phyloP scores from a whole-genome alignment of 2,888 invertebrate genomes.

The Pyrocoelia pectoralis region DNA sequence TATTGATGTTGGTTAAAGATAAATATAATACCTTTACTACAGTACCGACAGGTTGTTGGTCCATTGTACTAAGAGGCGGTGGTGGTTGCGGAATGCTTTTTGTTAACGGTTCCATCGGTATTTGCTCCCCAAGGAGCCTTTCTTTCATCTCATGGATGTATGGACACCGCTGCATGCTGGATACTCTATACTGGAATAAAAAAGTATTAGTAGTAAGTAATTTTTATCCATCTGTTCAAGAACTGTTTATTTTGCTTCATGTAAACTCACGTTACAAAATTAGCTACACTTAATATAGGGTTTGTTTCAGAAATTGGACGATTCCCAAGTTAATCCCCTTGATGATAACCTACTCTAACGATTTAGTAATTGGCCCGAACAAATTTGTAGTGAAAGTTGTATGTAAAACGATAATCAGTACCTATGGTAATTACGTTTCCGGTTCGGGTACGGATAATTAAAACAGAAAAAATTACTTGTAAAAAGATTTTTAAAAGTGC shows the following conservation, averaged over 20 bases:
- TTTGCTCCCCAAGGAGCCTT: slow-evolving; percentile 80
- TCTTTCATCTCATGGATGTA: slow-evolving; percentile 95
- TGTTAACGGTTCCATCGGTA: slow-evolving; percentile 69
- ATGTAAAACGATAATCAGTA: too few species aligned
- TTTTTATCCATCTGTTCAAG: background rate
- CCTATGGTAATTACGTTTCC: too few species aligned
- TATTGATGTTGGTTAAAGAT: background rate
- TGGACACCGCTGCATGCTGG: slow-evolving; percentile 87
- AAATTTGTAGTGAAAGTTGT: too few species aligned
- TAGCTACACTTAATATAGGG: too few species aligned
- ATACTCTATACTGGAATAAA: slow-evolving; percentile 54
- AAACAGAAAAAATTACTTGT: too few species aligned
- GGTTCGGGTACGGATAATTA: too few species aligned
- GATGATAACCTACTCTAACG: background rate
- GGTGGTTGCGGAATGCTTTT: slow-evolving; percentile 60
- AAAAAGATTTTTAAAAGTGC: too few species aligned
- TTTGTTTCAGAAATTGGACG: background rate
- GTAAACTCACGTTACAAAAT: background rate
- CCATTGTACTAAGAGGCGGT: slow-evolving; percentile 59
- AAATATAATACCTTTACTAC: slow-evolving; percentile 79
- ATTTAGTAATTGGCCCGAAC: too few species aligned
- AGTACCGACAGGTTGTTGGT: slow-evolving; percentile 78
- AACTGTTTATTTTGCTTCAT: background rate
- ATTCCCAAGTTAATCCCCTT: background rate
- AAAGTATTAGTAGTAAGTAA: background rate